Base-by-base conservation (phyloP, 2,797 vertebrate genomes). In the Aulostomus chinensis region DNA sequence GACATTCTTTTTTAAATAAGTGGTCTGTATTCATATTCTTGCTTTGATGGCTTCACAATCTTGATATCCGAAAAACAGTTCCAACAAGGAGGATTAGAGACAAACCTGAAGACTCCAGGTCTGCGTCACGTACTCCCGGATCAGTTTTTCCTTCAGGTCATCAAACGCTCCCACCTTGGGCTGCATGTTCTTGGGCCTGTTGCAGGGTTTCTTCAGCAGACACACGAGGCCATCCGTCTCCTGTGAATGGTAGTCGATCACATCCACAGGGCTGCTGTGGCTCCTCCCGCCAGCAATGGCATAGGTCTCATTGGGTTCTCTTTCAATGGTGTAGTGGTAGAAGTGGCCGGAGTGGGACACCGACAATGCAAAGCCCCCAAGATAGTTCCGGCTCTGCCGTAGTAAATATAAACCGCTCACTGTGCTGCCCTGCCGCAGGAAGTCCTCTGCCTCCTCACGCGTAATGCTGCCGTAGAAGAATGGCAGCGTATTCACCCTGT, bases 391-490 rank as follows among this genome's bases (percentile, higher is more conserved):
- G 71, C 97, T 99, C 78, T 98, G 96, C 4, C 97, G 90, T 5
- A 98, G 85, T 64, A 99, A 84, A 59, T 80, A 88, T 4, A 35
- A 17, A 26, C 88, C 85, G 2, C 22, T 84, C 21, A 2, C 30
- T 18, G 22, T 29, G 29, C 83, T 78, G 0, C 10, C 20, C 16
- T 86, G 81, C 16, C 3, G 42, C 33, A 98, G 86, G 69, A 94
- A 94, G 1, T 51, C 47, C 86, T 89, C 78, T 0, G 95, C 94
- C 29, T 98, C 95, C 48, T 99, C 97, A 9, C 96, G 91, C 1
- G 96, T 96, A 78, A 99, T 96, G 79, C 96, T 98, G 39, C 97
- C 97, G 1, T 94, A 99, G 71, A 99, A 99, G 59, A 92, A 98
- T 0, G 93, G 78, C 68, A 98, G 73, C 2, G 86, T 12, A 31